Base-by-base conservation (phyloP, 1,140 invertebrate genomes). In the Bombus ignitus region DNA sequence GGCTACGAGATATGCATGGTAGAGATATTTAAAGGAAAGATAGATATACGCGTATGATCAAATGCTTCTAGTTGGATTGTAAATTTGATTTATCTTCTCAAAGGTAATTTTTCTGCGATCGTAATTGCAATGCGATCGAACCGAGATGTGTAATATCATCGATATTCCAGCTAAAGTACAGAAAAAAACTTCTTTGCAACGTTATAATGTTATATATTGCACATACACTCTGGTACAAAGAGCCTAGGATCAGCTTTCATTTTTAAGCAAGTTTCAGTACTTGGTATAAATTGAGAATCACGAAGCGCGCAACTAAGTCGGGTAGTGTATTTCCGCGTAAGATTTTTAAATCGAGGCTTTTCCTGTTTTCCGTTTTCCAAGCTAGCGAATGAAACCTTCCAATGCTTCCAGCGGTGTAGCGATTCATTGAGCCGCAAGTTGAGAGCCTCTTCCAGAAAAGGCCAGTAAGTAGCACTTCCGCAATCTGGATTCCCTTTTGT, bases 391-490 rank as follows among this genome's bases (percentile, higher is more conserved):
- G 76, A 79, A 79, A 72, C n/a, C 76, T 85, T 80, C 39, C 35
- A 80, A 79, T 80, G 76, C 53, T 80, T 72, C 39, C 65, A 80
- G 66, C 47, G 28, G 42, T n/a, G 70, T 72, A 74, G 42, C 77
- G 59, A 70, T 72, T 81, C 87, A 88, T 88, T 73, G 65, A 89
- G 57, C 35, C 65, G 53, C 65, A 6, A 80, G 75, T 85, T 79
- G 39, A 70, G 47, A 44, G n/a, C 59, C 44, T 77, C 22, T 62
- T 73, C 25, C 62, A 44, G 73, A 25, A 87, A 89, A 76, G 65
- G 35, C 82, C 44, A 71, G 44, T 83, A 68, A 84, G 68, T 59
- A 57, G 39, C 75, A 62, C 66, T 79, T 72, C 66, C 42, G 76
- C 66, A 71, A 80, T 79, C 37, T 59, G 53, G 39, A 85, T 72